These are phyloP conservation scores for Phalacrocorax brasilianus DNA, from an alignment of 2,113 vertebrate species.

Conservation along the genomic window DNA sequence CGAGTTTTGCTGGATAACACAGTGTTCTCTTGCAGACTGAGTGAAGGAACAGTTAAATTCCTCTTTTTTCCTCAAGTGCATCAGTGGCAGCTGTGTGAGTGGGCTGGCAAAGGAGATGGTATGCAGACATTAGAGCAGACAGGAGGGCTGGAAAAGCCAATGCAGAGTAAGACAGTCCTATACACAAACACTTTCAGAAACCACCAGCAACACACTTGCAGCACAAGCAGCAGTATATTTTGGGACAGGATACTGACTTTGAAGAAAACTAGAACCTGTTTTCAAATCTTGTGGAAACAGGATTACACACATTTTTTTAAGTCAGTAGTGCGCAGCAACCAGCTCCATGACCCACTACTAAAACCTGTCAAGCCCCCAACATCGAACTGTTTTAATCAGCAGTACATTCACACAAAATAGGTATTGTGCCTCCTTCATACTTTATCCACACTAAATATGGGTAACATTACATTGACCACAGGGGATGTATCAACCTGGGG, in stretches of 20 bases:
- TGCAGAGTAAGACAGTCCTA: fast-evolving
- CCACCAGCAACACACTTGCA: neutral
- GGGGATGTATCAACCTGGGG: neutral
- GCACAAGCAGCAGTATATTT: fast-evolving
- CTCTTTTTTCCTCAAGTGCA: neutral
- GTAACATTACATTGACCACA: neutral
- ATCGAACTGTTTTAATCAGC: no score
- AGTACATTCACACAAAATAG: neutral
- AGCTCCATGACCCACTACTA: neutral
- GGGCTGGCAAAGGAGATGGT: neutral
- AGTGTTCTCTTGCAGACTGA: neutral
- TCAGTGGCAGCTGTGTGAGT: neutral
- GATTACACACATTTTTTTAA: neutral
- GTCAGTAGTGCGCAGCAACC: fast-evolving
- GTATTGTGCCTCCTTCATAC: neutral
- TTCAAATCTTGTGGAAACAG: neutral
- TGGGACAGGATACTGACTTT: neutral
- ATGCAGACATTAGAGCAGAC: neutral
- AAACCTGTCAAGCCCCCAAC: fast-evolving
- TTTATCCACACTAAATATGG: fast-evolving
- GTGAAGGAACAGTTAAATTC: neutral
- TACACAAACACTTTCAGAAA: no score
- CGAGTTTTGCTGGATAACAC: fast-evolving
- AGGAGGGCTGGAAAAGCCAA: neutral
- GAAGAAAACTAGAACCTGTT: fast-evolving